These are phyloP conservation scores for Chironomus tentans DNA, from an alignment of 2,888 invertebrate genomes.

Conservation along the genomic window DNA sequence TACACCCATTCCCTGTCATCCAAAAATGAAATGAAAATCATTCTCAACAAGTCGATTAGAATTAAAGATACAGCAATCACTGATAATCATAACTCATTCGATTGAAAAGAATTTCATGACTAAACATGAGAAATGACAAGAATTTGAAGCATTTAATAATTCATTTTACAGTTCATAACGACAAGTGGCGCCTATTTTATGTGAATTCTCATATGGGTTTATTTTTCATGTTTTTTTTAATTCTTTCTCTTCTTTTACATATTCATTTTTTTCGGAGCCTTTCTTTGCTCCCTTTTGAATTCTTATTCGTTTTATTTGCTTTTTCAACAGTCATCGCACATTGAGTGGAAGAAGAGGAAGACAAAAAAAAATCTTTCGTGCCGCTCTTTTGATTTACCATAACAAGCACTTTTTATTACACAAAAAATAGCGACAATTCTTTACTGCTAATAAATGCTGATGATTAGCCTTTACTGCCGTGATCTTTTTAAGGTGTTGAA, in stretches of 20 bases:
- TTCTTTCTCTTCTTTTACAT: constrained; percentile 7
- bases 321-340: background rate
- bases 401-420: constrained; percentile 19
- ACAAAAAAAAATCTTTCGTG: background rate
- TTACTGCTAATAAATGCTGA: background rate
- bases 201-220: constrained; percentile 20
- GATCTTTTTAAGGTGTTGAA: constrained; percentile 22
- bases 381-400: constrained; percentile 3
- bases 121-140: background rate
- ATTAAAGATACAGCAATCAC: constrained; percentile 14
- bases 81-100: constrained; percentile 9
- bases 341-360: background rate
- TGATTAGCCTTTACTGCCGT: constrained; percentile 8
- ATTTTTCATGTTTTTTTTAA: constrained; percentile 10
- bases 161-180: constrained; percentile 25
- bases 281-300: background rate
- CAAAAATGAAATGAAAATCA: background rate
- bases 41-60: background rate
- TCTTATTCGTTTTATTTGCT: constrained; percentile 2
- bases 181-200: constrained; percentile 27
- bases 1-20: constrained; percentile 2
- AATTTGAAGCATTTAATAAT: constrained; percentile 25
- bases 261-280: background rate
- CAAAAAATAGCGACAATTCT: constrained; percentile 20
- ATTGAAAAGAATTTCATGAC: background rate